phyloP scores from a whole-genome alignment of 1,140 invertebrate species.

The Megathymus violae region DNA sequence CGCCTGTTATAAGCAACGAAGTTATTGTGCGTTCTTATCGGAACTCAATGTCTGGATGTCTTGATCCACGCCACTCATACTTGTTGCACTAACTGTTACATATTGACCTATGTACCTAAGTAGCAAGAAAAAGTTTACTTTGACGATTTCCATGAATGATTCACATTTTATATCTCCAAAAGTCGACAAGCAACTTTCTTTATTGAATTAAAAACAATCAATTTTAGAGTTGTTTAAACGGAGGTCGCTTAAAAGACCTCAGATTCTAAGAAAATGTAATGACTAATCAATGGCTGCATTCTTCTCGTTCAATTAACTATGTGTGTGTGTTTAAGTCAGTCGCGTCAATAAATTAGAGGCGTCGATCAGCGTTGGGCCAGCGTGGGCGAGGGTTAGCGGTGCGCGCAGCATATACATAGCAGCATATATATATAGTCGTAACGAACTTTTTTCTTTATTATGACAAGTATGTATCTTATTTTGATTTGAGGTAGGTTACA shows the following conservation, averaged over 20 bases:
- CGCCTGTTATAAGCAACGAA: constrained; percentile 36
- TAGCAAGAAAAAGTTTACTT: not conserved
- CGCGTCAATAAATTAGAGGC: not conserved
- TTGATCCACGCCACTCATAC: constrained; percentile 28
- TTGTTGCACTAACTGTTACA: too few species aligned
- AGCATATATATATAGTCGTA: too few species aligned
- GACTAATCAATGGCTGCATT: constrained; percentile 33
- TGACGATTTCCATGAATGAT: not conserved
- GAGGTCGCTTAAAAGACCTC: not conserved
- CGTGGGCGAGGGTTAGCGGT: not conserved
- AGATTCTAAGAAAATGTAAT: constrained; percentile 20
- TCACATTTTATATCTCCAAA: not conserved
- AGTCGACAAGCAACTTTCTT: constrained; percentile 7
- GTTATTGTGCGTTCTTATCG: constrained; percentile 41
- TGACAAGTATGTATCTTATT: too few species aligned
- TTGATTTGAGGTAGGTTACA: too few species aligned
- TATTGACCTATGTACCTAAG: too few species aligned
- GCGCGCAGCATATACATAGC: not conserved
- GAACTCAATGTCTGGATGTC: constrained; percentile 27
- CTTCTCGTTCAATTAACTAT: not conserved
- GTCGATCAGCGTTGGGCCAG: not conserved
- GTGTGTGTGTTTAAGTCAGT: too few species aligned
- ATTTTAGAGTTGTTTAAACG: not conserved
- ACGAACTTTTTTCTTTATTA: too few species aligned
- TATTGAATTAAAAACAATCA: not conserved